phyloP scores from a whole-genome alignment of 2,113 vertebrate species.

The Oncorhynchus masou region DNA sequence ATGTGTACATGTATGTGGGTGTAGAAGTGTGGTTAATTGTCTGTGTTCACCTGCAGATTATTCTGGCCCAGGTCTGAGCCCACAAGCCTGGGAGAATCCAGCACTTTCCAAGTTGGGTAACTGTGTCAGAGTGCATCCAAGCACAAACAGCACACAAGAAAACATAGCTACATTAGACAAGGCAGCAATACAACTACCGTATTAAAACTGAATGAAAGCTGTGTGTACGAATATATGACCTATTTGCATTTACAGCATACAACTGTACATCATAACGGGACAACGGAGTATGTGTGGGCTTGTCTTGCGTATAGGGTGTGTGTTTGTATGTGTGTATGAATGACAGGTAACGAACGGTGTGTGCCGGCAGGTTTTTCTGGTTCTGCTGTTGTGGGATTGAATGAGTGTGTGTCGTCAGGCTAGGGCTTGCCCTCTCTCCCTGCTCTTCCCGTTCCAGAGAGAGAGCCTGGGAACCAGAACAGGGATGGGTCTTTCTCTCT shows the following conservation, averaged over 20 bases:
- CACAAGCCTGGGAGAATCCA: slow-evolving; percentile 43
- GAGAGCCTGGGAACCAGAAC: slow-evolving; percentile 71
- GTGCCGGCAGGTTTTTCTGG: slow-evolving; percentile 71
- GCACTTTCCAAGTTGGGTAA: slow-evolving; percentile 45
- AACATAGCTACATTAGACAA: slow-evolving; percentile 1
- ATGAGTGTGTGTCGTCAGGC: slow-evolving; percentile 53
- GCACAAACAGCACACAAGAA: slow-evolving; percentile 35
- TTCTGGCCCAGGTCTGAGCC: slow-evolving; percentile 37
- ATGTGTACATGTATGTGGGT: neutral
- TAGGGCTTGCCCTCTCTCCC: slow-evolving; percentile 57
- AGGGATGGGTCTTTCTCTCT: slow-evolving; percentile 39
- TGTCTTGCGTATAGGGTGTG: slow-evolving; percentile 9
- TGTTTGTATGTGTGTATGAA: slow-evolving; percentile 20
- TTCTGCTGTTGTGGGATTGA: slow-evolving; percentile 49
- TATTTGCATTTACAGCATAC: neutral
- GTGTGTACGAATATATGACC: slow-evolving; percentile 1
- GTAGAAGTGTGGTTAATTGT: slow-evolving; percentile 36
- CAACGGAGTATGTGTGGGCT: slow-evolving; percentile 42
- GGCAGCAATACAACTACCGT: slow-evolving; percentile 5
- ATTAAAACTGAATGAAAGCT: slow-evolving; percentile 1
- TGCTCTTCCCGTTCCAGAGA: slow-evolving; percentile 38
- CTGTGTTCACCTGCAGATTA: slow-evolving; percentile 40
- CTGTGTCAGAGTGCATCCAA: slow-evolving; percentile 33
- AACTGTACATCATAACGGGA: neutral
- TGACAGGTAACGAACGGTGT: slow-evolving; percentile 78